Percentiles rank a stretch among this genome's conserved stretches.
Evolutionary conservation across 2,113 vertebrate genomes (phyloP).

Genomic region (Bufo gargarizans): DNA sequence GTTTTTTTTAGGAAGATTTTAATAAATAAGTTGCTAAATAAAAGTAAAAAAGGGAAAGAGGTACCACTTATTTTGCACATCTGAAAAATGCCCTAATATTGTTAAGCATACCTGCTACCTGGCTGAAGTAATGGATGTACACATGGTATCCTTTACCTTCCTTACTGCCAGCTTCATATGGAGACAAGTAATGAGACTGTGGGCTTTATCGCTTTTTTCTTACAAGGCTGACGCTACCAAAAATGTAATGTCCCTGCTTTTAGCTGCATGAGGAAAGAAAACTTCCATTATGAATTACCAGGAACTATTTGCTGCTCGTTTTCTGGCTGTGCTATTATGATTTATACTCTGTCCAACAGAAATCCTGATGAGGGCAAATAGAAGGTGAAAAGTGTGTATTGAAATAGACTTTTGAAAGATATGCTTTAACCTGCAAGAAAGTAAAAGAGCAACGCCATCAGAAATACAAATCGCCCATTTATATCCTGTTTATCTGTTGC

Average conservation of each 20-base stretch:
- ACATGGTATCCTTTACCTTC: neutral
- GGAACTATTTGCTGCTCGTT: slow-evolving; percentile 45
- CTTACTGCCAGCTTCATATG: neutral
- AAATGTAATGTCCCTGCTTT: slow-evolving; percentile 68
- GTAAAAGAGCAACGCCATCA: slow-evolving; percentile 35
- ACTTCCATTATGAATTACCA: slow-evolving; percentile 46
- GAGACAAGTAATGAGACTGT: slow-evolving; percentile 63
- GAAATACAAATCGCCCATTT: slow-evolving; percentile 4
- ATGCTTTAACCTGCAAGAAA: slow-evolving; percentile 8
- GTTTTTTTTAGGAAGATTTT: no score
- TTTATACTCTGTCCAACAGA: slow-evolving; percentile 45
- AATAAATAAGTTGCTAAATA: neutral
- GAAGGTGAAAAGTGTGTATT: slow-evolving; percentile 42
- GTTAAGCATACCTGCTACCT: neutral
- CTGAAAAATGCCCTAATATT: neutral
- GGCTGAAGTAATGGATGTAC: neutral
- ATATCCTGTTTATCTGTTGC: slow-evolving; percentile 10
- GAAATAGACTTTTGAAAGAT: slow-evolving; percentile 34
- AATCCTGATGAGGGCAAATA: slow-evolving; percentile 45
- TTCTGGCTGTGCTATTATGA: slow-evolving; percentile 42
- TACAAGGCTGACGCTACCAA: slow-evolving; percentile 68
- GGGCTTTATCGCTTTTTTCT: slow-evolving; percentile 66
- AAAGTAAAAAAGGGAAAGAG: neutral
- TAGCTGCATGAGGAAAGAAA: slow-evolving; percentile 29
- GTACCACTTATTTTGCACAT: neutral